Conservation (phyloP, 2,113 vertebrate species). For the Halcyon senegalensis region DNA sequence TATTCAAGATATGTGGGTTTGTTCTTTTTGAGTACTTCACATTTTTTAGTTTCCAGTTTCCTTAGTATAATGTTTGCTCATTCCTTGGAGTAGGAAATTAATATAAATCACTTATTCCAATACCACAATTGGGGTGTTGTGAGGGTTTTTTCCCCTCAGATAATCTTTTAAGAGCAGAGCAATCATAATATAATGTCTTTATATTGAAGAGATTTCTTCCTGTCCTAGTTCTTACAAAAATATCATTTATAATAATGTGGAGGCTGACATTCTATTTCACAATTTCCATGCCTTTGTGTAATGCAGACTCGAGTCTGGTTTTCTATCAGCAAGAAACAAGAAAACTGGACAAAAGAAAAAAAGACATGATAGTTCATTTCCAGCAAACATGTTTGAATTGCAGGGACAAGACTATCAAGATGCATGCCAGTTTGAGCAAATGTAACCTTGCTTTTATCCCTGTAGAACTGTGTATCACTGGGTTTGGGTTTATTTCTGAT, state of each 20-base stretch:
- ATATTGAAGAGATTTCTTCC: slow-evolving; percentile 14
- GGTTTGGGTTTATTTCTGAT: neutral
- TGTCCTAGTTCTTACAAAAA: neutral
- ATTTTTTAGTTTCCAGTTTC: slow-evolving; percentile 33
- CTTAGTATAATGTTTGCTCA: slow-evolving; percentile 1
- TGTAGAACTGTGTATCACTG: neutral
- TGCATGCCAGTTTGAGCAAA: neutral
- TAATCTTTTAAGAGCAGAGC: slow-evolving; percentile 20
- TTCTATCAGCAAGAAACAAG: neutral
- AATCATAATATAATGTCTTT: neutral
- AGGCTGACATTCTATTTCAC: neutral
- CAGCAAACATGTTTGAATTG: neutral
- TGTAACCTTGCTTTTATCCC: neutral
- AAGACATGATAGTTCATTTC: neutral
- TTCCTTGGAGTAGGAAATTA: slow-evolving; percentile 34
- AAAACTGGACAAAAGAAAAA: neutral
- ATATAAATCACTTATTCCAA: neutral
- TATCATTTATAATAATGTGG: neutral
- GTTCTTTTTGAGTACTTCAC: slow-evolving; percentile 16
- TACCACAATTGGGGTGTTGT: neutral
- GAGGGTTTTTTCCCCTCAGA: neutral
- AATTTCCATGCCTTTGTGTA: neutral
- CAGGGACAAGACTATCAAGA: neutral
- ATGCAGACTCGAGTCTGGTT: neutral
- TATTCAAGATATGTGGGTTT: slow-evolving; percentile 3